Conservation (phyloP, 2,797 vertebrate species). For the Tadarida brasiliensis region DNA sequence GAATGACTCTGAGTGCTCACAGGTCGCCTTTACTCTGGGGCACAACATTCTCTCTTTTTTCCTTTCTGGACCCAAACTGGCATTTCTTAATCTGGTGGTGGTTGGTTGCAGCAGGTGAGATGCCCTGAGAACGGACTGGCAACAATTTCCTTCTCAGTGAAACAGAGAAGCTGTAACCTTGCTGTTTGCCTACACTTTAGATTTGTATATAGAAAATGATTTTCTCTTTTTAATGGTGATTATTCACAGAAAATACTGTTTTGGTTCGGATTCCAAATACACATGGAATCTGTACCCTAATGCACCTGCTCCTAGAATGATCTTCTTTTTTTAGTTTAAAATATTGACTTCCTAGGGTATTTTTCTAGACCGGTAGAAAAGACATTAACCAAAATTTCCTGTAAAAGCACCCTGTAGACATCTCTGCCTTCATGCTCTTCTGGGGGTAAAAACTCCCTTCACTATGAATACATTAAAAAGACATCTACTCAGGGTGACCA, state of each 20-base stretch:
- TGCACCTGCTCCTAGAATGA: neutral
- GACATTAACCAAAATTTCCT: constrained; percentile 48
- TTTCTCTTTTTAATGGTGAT: neutral
- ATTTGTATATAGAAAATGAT: neutral
- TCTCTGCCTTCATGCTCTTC: neutral
- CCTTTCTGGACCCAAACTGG: neutral
- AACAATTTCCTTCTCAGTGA: neutral
- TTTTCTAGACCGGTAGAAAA: constrained; percentile 61
- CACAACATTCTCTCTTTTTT: neutral
- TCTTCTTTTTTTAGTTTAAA: neutral
- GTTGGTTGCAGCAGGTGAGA: neutral
- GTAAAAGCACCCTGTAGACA: neutral
- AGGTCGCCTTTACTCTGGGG: neutral
- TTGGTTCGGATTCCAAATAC: constrained; percentile 29
- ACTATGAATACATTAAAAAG: constrained; percentile 10
- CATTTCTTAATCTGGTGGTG: constrained; percentile 24
- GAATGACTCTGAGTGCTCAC: neutral
- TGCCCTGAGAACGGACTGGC: neutral
- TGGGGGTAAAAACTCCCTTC: neutral
- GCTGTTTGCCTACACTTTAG: neutral
- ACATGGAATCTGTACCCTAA: neutral
- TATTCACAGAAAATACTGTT: constrained; percentile 19
- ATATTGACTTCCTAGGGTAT: constrained; percentile 45
- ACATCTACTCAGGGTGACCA: neutral
- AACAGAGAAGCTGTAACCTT: constrained; percentile 36